These are phyloP conservation scores for Stomorhina lunata DNA, from an alignment of 2,888 invertebrate species.

Conservation along the genomic window DNA sequence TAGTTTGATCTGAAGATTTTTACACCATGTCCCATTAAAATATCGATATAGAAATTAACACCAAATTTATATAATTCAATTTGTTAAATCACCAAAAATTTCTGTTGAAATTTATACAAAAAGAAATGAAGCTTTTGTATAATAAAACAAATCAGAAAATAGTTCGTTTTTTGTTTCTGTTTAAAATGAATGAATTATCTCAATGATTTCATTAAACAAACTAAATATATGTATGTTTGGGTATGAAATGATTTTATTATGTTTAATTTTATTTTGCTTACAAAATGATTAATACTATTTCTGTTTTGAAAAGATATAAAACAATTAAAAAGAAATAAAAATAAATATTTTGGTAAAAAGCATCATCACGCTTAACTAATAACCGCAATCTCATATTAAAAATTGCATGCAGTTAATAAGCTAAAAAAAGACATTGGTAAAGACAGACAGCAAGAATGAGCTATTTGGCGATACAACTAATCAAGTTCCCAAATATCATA, in stretches of 20 bases:
- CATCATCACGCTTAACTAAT: no score
- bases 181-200: neutral
- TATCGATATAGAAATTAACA: slow-evolving; percentile 15
- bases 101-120: neutral
- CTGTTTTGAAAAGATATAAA: neutral
- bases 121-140: neutral
- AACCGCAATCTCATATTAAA: no score
- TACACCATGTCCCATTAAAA: neutral
- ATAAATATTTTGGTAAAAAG: slow-evolving; percentile 3
- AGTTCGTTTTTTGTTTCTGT: neutral
- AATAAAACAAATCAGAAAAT: neutral
- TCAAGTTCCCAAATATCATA: no score
- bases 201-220: neutral
- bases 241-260: neutral
- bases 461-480: no score
- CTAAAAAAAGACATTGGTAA: neutral
- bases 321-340: neutral
- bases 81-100: neutral
- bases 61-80: neutral
- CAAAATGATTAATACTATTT: slow-evolving; percentile 9
- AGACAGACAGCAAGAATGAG: neutral
- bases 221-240: no score
- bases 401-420: slow-evolving; percentile 5
- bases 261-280: neutral
- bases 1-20: neutral